Percentiles rank a stretch among this genome's conserved stretches.
Conservation (phyloP, 2,797 vertebrate genomes). For the Acanthis flammea region DNA sequence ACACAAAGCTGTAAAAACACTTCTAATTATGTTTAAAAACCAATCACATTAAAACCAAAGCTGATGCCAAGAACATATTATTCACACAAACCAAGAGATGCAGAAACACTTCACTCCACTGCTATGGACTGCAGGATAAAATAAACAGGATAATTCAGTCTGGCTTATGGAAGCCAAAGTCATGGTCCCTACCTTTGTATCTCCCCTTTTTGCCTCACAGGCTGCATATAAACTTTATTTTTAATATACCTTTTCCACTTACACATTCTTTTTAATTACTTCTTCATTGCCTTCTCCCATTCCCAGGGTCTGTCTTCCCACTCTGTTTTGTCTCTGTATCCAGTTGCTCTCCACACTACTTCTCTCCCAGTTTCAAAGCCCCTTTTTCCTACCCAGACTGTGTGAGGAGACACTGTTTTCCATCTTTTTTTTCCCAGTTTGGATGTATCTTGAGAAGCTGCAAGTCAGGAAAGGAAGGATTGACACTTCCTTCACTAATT, state of each 20-base stretch:
- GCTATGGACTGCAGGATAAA: neutral
- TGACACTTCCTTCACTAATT: neutral
- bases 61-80: slow-evolving; percentile 54
- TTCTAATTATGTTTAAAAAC: slow-evolving; percentile 50
- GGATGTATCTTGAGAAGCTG: neutral
- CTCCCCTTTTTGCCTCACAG: neutral
- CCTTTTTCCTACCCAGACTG: neutral
- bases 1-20: slow-evolving; percentile 50
- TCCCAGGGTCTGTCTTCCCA: neutral
- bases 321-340: neutral
- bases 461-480: neutral
- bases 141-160: neutral
- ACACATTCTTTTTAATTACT: neutral
- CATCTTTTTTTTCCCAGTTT: neutral
- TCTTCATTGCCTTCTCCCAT: neutral
- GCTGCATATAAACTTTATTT: neutral
- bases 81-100: slow-evolving; percentile 25
- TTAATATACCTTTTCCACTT: neutral
- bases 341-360: neutral
- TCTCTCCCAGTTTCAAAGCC: neutral
- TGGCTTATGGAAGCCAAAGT: neutral
- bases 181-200: neutral
- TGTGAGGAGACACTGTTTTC: neutral
- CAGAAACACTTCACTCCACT: neutral
- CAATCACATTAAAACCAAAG: slow-evolving; percentile 22